A percentile compares a stretch with the other conserved stretches of the same genome.
Evolutionary conservation across 2,797 vertebrate genomes (phyloP).

Genomic region (Falco cherrug): DNA sequence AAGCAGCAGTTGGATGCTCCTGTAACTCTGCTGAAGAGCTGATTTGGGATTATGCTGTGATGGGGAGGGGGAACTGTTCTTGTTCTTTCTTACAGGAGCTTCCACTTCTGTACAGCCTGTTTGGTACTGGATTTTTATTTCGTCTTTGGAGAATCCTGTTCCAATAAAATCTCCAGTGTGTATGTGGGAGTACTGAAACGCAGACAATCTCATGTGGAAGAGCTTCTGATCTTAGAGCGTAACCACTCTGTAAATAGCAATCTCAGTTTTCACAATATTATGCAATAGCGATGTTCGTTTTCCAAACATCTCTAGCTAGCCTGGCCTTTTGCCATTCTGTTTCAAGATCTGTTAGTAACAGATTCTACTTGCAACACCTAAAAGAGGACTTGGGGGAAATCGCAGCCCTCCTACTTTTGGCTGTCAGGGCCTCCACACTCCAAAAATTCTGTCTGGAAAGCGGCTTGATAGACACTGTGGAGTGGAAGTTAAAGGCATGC

Average conservation of each 20-base stretch:
- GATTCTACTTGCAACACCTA: constrained; percentile 52
- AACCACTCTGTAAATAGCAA: constrained; percentile 52
- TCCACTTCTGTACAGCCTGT: neutral
- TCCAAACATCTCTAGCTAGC: constrained; percentile 11
- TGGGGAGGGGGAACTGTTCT: neutral
- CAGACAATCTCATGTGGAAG: neutral
- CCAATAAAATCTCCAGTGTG: neutral
- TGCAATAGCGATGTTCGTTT: constrained; percentile 37
- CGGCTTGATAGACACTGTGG: neutral
- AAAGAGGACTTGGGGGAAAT: constrained; percentile 29
- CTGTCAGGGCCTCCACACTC: neutral
- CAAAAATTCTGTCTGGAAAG: neutral
- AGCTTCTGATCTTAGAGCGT: neutral
- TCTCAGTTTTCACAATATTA: constrained; percentile 44
- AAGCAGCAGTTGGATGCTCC: neutral
- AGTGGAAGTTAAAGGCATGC: neutral
- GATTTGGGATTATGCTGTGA: neutral
- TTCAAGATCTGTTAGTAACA: constrained; percentile 52
- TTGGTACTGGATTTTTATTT: neutral
- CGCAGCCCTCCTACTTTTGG: constrained; percentile 31
- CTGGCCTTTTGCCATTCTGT: constrained; percentile 46
- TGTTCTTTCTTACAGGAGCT: neutral
- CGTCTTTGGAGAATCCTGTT: neutral
- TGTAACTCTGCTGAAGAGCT: neutral
- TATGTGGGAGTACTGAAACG: constrained; percentile 13